Evolutionary conservation across 2,113 vertebrate genomes (phyloP).

Genomic region (Thinocorus orbignyianus): DNA sequence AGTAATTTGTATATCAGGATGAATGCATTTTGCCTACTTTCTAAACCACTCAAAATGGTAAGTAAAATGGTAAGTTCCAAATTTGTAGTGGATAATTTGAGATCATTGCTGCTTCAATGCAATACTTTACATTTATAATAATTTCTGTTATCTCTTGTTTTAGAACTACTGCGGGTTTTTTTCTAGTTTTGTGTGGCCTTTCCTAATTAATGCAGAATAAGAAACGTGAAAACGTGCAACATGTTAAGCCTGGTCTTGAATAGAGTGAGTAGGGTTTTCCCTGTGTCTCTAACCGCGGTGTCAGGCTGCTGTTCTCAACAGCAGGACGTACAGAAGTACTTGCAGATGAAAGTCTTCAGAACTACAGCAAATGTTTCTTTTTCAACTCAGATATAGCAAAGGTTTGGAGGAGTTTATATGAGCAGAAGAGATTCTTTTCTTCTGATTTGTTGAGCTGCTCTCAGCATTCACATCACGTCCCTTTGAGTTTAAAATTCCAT

Average conservation of each 20-base stretch:
- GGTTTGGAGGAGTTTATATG: background rate
- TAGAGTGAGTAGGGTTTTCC: background rate
- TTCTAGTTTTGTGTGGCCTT: background rate
- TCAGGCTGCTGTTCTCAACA: background rate
- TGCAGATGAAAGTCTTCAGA: background rate
- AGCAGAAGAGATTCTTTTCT: background rate
- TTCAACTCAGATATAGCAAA: background rate
- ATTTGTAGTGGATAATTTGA: background rate
- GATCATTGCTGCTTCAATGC: background rate
- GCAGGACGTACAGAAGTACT: background rate
- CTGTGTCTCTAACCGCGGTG: background rate
- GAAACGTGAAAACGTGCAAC: background rate
- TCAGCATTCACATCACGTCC: background rate
- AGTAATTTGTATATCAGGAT: background rate
- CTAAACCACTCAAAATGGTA: background rate
- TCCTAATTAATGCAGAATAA: background rate
- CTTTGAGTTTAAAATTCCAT: background rate
- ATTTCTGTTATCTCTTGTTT: background rate
- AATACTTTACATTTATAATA: background rate
- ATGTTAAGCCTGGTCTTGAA: background rate
- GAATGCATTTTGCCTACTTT: background rate
- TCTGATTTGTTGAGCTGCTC: background rate
- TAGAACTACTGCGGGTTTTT: background rate
- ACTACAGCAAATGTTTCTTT: background rate
- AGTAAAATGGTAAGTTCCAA: background rate